These are phyloP conservation scores for Pelochelys cantorii DNA, from an alignment of 2,797 vertebrate species.

Conservation along the genomic window DNA sequence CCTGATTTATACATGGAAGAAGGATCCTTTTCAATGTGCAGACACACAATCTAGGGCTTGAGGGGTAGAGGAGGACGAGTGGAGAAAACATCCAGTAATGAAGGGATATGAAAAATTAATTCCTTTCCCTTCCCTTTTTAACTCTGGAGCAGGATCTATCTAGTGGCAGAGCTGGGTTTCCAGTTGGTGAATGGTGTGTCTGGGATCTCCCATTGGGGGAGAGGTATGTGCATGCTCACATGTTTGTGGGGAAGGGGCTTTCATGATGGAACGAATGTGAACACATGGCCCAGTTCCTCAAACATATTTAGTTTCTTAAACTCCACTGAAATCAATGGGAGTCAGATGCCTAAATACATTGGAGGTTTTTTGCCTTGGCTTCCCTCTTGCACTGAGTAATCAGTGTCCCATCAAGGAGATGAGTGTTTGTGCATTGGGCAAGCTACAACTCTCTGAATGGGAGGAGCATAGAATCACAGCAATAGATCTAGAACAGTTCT, in stretches of 20 bases:
- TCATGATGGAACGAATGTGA: neutral
- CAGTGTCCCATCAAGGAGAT: neutral
- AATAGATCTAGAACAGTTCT: neutral
- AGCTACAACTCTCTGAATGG: neutral
- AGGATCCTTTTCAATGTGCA: neutral
- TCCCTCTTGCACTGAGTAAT: neutral
- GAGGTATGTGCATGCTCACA: neutral
- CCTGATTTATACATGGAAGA: neutral
- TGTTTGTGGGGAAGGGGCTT: neutral
- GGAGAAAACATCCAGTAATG: neutral
- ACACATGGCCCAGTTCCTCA: neutral
- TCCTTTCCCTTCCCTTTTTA: neutral
- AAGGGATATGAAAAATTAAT: neutral
- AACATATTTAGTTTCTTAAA: neutral
- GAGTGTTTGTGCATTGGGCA: neutral
- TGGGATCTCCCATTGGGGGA: neutral
- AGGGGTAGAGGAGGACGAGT: neutral
- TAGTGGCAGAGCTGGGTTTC: neutral
- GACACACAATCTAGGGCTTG: neutral
- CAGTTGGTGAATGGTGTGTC: neutral
- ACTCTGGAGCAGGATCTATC: neutral
- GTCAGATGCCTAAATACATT: neutral
- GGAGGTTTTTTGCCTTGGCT: neutral
- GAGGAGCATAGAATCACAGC: neutral
- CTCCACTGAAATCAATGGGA: neutral